Base-by-base conservation (phyloP, 30 jellyfish, hydroid and myxozoan genomes). In the Pseudorhiza aurosa region DNA sequence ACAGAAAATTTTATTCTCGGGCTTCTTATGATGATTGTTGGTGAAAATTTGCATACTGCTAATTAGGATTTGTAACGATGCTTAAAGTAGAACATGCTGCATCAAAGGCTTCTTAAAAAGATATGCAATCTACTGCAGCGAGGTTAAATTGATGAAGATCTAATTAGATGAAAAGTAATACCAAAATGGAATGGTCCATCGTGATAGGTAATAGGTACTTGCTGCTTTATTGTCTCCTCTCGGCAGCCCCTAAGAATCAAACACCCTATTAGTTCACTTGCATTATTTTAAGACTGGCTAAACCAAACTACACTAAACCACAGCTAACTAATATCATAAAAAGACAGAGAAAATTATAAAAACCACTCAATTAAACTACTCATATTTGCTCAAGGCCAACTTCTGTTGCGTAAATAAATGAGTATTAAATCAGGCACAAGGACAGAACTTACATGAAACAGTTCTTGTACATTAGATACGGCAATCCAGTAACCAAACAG, bases 111-210 rank as follows among this genome's bases (percentile, higher is more conserved):
- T 6, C 63, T 2, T 12, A 49, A 49, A 12, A 6, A 49, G 11
- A 2, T 14, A 12, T 4, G 17, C 55, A 42, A 42, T 42, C 55
- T 8, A 42, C 9, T 42, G 17, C 55, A 42, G 17, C 15, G 9
- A 42, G 9, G 9, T 42, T 9, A 42, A 42, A 8, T 15, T 42
- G 55, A 8, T 42, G 9, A 8, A 17, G 55, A 9, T 9, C 15
- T 15, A 15, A n/a, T n/a, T n/a, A n/a, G n/a, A n/a, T n/a, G n/a
- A n/a, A n/a, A n/a, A n/a, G n/a, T 28, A 89, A 43, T 44, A 89
- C 97, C 97, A 42, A 85, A 43, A 42, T 65, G 95, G 57, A 89
- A 71, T 29, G 97, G 97, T 8, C 97, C 97, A 43, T 71, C 94
- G 63, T 89, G 97, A 56, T 81, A 89, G 9, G 94, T 81, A 9